Conservation (phyloP, 2,888 invertebrate species). For the Oxyscelio sp. region DNA sequence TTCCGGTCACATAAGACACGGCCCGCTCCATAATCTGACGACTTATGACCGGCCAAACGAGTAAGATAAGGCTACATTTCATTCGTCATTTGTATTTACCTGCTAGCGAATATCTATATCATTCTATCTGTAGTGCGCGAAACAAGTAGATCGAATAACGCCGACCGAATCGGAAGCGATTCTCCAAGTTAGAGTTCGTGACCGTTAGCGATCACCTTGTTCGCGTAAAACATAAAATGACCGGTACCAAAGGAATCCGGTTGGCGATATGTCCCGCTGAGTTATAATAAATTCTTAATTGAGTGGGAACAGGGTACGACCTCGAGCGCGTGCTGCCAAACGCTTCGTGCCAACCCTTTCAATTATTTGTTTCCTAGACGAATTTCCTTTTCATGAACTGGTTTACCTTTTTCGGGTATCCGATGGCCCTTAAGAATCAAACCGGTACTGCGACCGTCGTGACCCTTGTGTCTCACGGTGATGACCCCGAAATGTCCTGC, state of each 20-base stretch:
- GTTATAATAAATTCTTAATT: conserved; percentile 79
- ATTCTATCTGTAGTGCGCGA: conserved; percentile 27
- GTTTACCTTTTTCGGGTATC: conserved; percentile 69
- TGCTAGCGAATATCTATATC: conserved; percentile 62
- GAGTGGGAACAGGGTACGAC: conserved; percentile 75
- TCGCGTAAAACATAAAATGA: conserved; percentile 44
- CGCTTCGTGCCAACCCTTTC: conserved; percentile 72
- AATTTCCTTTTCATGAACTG: conserved; percentile 73
- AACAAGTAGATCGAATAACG: conserved; percentile 78
- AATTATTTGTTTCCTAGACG: conserved; percentile 69
- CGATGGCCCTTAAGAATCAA: conserved; percentile 76
- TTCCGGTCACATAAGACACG: conserved; percentile 74
- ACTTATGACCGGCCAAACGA: conserved; percentile 83
- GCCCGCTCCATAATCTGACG: conserved; percentile 51
- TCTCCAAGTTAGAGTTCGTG: conserved; percentile 26
- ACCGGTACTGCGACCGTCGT: conserved; percentile 81
- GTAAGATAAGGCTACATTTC: conserved; percentile 77
- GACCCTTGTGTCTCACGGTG: conserved; percentile 85
- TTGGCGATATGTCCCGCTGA: conserved; percentile 66
- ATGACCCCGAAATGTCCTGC: conserved; percentile 79
- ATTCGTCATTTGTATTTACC: conserved; percentile 61
- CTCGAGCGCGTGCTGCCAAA: conserved; percentile 81
- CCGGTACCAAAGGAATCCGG: conserved; percentile 69
- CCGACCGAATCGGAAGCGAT: conserved; percentile 52
- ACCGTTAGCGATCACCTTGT: conserved; percentile 53